Percentiles rank a stretch among this genome's conserved stretches.
Evolutionary conservation across 2,888 invertebrate species (phyloP).

Genomic region (Cerastis leucographa): DNA sequence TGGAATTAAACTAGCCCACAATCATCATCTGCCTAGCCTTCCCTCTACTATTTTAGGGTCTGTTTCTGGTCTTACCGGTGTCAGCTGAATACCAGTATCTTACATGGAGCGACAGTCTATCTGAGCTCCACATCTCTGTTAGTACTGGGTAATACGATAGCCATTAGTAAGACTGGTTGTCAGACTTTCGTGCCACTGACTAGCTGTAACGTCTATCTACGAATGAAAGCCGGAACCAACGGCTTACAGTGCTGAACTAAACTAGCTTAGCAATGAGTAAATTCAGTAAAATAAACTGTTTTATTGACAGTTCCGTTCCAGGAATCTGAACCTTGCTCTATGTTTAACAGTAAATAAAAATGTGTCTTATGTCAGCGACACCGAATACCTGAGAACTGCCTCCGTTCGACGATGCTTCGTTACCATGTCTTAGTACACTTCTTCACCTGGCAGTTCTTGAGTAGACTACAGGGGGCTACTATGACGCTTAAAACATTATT

Average conservation of each 20-base stretch:
- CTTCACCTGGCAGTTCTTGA: not conserved
- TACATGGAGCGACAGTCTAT: not conserved
- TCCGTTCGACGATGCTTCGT: not conserved
- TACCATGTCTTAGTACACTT: not conserved
- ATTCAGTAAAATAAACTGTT: not conserved
- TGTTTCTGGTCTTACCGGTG: not conserved
- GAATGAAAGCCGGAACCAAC: not conserved
- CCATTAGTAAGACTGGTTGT: not conserved
- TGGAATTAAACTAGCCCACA: not conserved
- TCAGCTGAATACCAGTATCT: not conserved
- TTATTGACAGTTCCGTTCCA: not conserved
- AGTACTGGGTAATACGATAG: not conserved
- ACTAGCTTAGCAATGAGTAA: too few relatives aligned
- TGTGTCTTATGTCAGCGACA: not conserved
- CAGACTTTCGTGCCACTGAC: not conserved
- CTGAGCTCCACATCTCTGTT: not conserved
- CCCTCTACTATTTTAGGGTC: not conserved
- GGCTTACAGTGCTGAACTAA: too few relatives aligned
- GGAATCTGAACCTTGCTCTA: not conserved
- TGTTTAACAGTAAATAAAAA: slow-evolving; percentile 1
- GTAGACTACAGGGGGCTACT: too few relatives aligned
- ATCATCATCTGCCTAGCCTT: not conserved
- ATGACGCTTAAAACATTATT: too few relatives aligned
- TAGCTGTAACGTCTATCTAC: not conserved
- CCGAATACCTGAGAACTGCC: not conserved